Conservation (phyloP, 2,797 vertebrate genomes). For the Bucorvus abyssinicus region DNA sequence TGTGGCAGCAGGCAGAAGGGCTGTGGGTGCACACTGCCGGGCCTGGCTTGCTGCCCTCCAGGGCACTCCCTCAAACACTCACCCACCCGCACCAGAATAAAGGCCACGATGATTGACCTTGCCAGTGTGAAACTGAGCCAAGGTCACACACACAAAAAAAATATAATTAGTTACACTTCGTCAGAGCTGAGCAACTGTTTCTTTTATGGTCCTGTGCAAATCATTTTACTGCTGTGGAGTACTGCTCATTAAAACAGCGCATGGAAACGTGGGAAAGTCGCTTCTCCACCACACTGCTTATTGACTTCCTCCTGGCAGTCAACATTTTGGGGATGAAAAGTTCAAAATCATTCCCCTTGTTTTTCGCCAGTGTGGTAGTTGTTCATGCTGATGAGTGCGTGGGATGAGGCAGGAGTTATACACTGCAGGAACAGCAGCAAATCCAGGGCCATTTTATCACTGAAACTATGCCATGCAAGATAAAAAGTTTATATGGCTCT, state of each 20-base stretch:
- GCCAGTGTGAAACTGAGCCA: rapidly evolving
- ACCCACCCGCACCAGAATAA: neutral
- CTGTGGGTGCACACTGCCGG: rapidly evolving
- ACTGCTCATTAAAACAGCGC: neutral
- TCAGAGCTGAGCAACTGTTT: neutral
- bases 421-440: neutral
- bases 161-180: neutral
- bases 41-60: neutral
- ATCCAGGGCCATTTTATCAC: neutral
- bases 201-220: neutral
- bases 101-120: neutral
- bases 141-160: neutral
- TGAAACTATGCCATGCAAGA: neutral
- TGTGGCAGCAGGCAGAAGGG: neutral
- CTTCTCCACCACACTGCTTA: rapidly evolving
- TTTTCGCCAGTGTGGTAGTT: neutral
- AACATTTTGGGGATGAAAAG: neutral
- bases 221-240: neutral
- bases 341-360: neutral
- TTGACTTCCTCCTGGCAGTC: neutral
- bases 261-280: neutral
- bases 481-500: neutral
- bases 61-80: neutral
- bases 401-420: no score
- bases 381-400: neutral